Evolutionary conservation across 1,140 invertebrate genomes (phyloP).

Genomic region (Orussus abietinus): DNA sequence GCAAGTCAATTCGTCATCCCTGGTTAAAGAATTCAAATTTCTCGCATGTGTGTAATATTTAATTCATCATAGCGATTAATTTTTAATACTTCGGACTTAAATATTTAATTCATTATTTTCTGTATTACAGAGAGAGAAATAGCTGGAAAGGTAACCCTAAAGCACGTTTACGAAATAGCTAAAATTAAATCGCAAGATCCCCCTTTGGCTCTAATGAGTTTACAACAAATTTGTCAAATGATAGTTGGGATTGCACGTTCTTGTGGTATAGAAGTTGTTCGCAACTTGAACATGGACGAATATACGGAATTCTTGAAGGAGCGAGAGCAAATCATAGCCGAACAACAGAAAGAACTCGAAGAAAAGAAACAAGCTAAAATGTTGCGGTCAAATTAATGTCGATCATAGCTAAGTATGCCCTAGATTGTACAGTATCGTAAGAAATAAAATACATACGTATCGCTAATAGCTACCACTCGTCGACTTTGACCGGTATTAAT

Average conservation of each 20-base stretch:
- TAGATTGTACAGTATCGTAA: too few relatives aligned
- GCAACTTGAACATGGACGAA: constrained; percentile 74
- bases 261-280: constrained; percentile 85
- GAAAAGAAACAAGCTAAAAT: constrained; percentile 90
- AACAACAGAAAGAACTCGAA: constrained; percentile 75
- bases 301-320: constrained; percentile 82
- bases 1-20: too few relatives aligned
- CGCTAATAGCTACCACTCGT: too few relatives aligned
- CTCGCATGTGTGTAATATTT: too few relatives aligned
- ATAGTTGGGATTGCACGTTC: constrained; percentile 72
- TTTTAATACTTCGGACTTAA: constrained; percentile 2
- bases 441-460: too few relatives aligned
- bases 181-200: constrained; percentile 89
- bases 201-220: constrained; percentile 58
- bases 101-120: too few relatives aligned
- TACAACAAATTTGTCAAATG: constrained; percentile 78
- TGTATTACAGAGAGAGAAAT: constrained; percentile 66
- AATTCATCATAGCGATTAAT: neutral
- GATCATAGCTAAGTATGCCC: too few relatives aligned
- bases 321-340: constrained; percentile 65
- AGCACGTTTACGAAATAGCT: constrained; percentile 98
- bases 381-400: constrained; percentile 70
- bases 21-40: too few relatives aligned
- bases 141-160: constrained; percentile 87
- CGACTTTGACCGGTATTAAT: too few relatives aligned